Conservation (phyloP, 1,140 invertebrate genomes). For the Aphaenogaster floridana region DNA sequence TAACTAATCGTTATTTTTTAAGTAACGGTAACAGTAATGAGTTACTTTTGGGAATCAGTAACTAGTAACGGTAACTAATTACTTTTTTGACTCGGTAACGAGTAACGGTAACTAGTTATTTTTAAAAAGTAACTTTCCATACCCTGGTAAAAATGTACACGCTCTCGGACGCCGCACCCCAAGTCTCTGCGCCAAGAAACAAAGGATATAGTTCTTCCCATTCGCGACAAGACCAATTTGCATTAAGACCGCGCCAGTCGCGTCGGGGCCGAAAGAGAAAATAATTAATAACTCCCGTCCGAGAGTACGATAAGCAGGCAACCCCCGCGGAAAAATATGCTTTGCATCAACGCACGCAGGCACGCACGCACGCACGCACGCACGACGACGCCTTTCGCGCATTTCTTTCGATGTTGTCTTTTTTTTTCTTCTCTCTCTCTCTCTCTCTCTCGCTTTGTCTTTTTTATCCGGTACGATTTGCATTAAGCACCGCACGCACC, state of each 20-base stretch:
- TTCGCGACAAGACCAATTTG: constrained; percentile 48
- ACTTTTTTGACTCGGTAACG: too few species aligned
- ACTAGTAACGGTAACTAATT: too few species aligned
- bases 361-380: neutral
- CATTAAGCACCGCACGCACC: constrained; percentile 68
- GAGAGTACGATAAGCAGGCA: constrained; percentile 46
- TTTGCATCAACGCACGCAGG: neutral
- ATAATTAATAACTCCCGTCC: constrained; percentile 54
- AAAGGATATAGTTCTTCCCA: neutral
- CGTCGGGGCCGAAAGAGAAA: constrained; percentile 13
- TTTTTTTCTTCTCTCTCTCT: neutral
- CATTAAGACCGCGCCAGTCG: constrained; percentile 13
- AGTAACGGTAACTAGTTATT: too few species aligned
- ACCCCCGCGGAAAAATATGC: constrained; percentile 30
- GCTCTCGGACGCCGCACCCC: neutral
- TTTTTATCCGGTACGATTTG: constrained; percentile 66
- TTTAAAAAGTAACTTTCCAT: too few species aligned
- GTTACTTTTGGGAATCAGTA: too few species aligned
- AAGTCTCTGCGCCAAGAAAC: neutral
- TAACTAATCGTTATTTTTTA: too few species aligned
- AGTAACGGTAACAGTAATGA: too few species aligned
- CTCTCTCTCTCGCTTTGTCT: neutral
- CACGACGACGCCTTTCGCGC: neutral
- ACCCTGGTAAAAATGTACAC: neutral
- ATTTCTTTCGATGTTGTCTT: neutral